Conservation (phyloP, 1,140 invertebrate genomes). For the Macrobrachium rosenbergii region DNA sequence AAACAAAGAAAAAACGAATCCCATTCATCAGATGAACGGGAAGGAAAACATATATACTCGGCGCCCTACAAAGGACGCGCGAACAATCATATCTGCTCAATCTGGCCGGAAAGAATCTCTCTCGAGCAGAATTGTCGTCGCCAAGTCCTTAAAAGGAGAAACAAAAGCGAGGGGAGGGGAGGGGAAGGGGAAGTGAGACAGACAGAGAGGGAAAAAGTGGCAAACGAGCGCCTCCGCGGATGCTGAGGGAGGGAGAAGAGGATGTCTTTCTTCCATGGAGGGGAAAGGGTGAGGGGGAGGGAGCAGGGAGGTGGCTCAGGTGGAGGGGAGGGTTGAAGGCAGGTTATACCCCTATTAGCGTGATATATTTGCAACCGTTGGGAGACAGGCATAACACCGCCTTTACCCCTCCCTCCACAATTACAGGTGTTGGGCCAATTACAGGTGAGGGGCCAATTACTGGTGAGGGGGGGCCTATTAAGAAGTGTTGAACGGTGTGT, state of each 20-base stretch:
- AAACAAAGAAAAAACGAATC: too few relatives aligned
- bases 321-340: conserved; percentile 14
- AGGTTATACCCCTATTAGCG: neutral
- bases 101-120: neutral
- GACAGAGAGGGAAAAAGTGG: neutral
- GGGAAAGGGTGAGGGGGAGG: conserved; percentile 2
- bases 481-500: too few relatives aligned
- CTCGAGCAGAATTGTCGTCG: neutral
- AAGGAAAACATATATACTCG: too few relatives aligned
- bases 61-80: too few relatives aligned
- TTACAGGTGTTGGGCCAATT: too few relatives aligned
- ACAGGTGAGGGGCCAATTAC: too few relatives aligned
- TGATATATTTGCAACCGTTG: neutral
- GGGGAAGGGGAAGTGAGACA: neutral
- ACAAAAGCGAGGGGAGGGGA: neutral
- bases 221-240: neutral
- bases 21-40: too few relatives aligned
- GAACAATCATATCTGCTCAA: too few relatives aligned
- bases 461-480: too few relatives aligned
- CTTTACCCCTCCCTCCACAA: too few relatives aligned
- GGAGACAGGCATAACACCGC: too few relatives aligned
- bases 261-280: too few relatives aligned
- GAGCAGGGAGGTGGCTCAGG: neutral
- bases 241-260: neutral
- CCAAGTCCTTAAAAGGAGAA: neutral